phyloP scores from a whole-genome alignment of 2,113 vertebrate genomes.

The Tenebrosternarchus preto region DNA sequence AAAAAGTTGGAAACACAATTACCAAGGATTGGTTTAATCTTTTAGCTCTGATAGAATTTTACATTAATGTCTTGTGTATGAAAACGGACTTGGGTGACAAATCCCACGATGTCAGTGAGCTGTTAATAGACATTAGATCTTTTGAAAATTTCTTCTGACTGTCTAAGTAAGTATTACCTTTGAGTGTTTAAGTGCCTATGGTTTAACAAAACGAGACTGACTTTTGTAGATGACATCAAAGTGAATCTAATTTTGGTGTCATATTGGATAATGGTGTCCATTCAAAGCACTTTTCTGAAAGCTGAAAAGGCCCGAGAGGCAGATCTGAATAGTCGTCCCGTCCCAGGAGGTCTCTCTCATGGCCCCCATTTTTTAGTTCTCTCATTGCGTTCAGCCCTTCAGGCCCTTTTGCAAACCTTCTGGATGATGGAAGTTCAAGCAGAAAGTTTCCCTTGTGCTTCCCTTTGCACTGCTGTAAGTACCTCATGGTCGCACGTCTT shows the following conservation, averaged over 20 bases:
- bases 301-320: not conserved
- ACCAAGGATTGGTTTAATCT: too few species aligned
- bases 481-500: too few species aligned
- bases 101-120: not conserved
- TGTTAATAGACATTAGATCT: not conserved
- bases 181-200: not conserved
- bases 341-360: not conserved
- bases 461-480: too few species aligned
- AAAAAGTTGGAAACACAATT: not conserved
- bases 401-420: not conserved
- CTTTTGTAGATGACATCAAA: not conserved
- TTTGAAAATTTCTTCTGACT: not conserved
- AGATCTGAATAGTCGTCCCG: not conserved
- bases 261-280: slow-evolving; percentile 3
- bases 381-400: not conserved
- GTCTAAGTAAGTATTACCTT: slow-evolving; percentile 2
- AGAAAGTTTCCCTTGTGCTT: not conserved
- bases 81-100: not conserved
- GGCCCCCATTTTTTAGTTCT: not conserved
- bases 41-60: not conserved
- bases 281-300: not conserved
- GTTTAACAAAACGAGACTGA: not conserved
- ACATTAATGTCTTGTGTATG: not conserved
- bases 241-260: slow-evolving; percentile 1
- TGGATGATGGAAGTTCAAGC: not conserved